Evolutionary conservation across 2,797 vertebrate genomes (phyloP), one percentile per base, ranked within the genome.

Genomic region (Gila robusta): DNA sequence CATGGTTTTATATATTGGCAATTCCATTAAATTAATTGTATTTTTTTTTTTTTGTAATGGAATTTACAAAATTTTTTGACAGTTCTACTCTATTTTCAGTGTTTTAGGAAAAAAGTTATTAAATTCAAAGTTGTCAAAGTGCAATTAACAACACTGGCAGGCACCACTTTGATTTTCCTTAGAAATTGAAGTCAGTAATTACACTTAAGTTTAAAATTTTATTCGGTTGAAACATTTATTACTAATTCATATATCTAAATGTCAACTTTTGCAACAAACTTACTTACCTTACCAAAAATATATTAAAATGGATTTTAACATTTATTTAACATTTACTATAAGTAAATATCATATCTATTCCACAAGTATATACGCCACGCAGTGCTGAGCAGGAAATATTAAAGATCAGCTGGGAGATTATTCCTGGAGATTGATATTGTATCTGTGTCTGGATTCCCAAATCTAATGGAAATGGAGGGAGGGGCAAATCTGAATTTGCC

Each of bases 401-500:
- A 86, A 86, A 87, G 76, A 62, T 89, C 41, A 80, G 59, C 41
- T 12, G 0, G 14, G 19, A 87, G 62, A 83, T 86, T 78, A 76
- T 86, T 35, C 52, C 74, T 32, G 52, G 16, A 79, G 81, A 83
- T 59, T 56, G 28, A 78, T 41, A 49, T 37, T 26, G 26, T 49
- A 67, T 72, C 79, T 82, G 76, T 41, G 17, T 26, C 81, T 79
- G 77, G 7, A 76, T 71, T 37, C 37, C 82, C 44, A 87, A 77
- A 89, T 66, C 82, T 83, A 64, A 52, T 28, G 11, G 19, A 79
- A 59, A 73, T 0, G 1, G 59, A 62, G 74, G 83, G 62, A 56
- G 85, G 77, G 39, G 19, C 32, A 67, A 64, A 84, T 85, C 74
- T 77, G 39, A 88, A 88, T 89, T 54, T 64, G 81, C 56, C 88